A percentile compares a stretch with the other conserved stretches of the same genome.
Conservation (phyloP, 2,888 invertebrate species). For the Petrophora chlorosata region DNA sequence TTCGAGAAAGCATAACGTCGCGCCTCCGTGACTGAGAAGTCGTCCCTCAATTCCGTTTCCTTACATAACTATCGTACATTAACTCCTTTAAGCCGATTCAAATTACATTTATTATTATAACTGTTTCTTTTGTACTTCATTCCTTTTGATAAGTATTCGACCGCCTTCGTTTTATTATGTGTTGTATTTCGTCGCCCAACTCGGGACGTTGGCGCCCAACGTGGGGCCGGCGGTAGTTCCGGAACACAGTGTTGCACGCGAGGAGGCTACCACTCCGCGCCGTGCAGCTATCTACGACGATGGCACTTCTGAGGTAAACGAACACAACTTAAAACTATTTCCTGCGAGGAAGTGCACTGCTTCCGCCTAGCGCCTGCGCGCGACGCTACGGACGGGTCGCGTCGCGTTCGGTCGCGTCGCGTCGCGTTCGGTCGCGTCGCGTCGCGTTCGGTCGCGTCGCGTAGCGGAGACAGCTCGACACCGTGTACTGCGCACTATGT, state of each 20-base stretch:
- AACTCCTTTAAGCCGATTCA: conserved; percentile 72
- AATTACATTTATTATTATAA: conserved; percentile 68
- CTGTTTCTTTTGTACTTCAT: conserved; percentile 75
- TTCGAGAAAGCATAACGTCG: conserved; percentile 15
- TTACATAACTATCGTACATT: conserved; percentile 67
- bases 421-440: too few relatives aligned
- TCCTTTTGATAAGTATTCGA: conserved; percentile 57
- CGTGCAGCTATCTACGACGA: conserved; percentile 43
- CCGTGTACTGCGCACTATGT: conserved; percentile 1
- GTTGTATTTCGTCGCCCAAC: too few relatives aligned
- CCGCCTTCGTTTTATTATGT: conserved; percentile 41
- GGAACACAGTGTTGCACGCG: conserved; percentile 4
- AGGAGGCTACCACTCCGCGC: conserved; percentile 18
- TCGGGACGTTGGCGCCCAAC: conserved; percentile 32
- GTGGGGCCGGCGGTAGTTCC: conserved; percentile 29
- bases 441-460: too few relatives aligned
- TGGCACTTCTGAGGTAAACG: conserved; percentile 79
- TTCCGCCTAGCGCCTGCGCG: conserved; percentile 34
- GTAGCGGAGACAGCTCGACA: conserved; percentile 45
- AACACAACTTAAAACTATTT: conserved; percentile 65
- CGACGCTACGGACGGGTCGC: conserved; percentile 60
- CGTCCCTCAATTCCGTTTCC: conserved; percentile 72
- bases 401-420: too few relatives aligned
- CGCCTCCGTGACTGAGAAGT: conserved; percentile 35
- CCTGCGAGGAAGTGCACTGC: conserved; percentile 41